Evolutionary conservation across 2,113 vertebrate species (phyloP), one percentile per base, ranked within the genome.

Genomic region (Anser cygnoides): DNA sequence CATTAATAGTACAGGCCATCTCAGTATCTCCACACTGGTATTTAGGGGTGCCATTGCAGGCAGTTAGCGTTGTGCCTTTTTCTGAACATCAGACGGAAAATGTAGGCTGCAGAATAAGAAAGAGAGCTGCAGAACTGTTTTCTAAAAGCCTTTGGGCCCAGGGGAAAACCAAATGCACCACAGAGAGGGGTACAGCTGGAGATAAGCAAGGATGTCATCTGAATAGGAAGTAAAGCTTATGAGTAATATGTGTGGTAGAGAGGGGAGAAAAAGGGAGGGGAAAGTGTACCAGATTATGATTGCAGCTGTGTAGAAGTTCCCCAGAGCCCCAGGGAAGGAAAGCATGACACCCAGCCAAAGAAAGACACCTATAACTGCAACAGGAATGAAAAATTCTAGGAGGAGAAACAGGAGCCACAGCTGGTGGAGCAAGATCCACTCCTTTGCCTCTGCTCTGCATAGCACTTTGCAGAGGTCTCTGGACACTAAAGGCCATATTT

Each of bases 321-420:
- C 29, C 28, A 61, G 31, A 84, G 33, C 16, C 62, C 37, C 4
- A 3, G 28, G 20, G 58, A 75, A 87, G 29, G 55, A 57, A 76
- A 80, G 31, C 6, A 39, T 13, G 2, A 66, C 21, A 62, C 4
- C 3, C 31, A 85, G 41, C 6, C 23, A 58, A 73, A 85, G 39
- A 6, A 62, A 85, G 22, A 11, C 55, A 54, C 5, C n/a, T 52
- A 37, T 11, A 73, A 59, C 43, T 86, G 37, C 28, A 73, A 61
- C 6, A 62, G 29, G 14, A 90, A 57, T 29, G 39, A 62, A 68
- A 87, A 37, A 31, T n/a, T 13, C 14, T 3, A 4, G n/a, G 23
- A 83, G 41, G 11, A 86, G 49, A 68, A 87, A 76, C 0, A 4
- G 41, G 10, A 0, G 0, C 22, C 18, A 57, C 13, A 50, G 28